Base-by-base conservation (phyloP, 1,140 invertebrate genomes). In the Carcinoscorpius rotundicauda region DNA sequence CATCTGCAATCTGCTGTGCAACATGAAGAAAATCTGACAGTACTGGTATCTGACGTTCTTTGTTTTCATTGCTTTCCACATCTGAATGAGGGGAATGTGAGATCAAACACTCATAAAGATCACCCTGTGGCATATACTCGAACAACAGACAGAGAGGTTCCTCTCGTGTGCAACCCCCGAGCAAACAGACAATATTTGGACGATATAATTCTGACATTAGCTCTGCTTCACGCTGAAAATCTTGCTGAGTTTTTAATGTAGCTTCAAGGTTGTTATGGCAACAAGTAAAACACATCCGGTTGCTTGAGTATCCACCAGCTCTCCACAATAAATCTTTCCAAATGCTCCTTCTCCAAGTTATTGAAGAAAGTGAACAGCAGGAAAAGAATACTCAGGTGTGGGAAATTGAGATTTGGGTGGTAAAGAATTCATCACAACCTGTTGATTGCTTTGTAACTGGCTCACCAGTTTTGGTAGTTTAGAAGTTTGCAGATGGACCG, bases 281-380 rank as follows among this genome's bases (percentile, higher is more conserved):
- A 97, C 93, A 73, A 86, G 87, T 53, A 64, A 65, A n/a, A n/a
- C n/a, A 49, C 56, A 62, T 6, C 65, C 63, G 55, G 64, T 66
- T 8, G 65, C 68, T 51, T 65, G 66, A 58, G 66, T 49, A 10
- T 61, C 64, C 8, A 67, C 6, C 62, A 87, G 83, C 5, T 82
- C 73, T 1, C 93, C 95, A 80, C 94, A 94, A 73, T 91, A 95
- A 0, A 93, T 90, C 81, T 94, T 91, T 81, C 93, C 94, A 80
- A 97, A 98, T 60, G 92, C 91, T 52, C 94, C 94, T 81, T 97
- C 93, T 56, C 94, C 94, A 4, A 98, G 78, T 77, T 97, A 94
- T 76, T 97, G 90, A 52, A 94, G 80, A 73, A 97, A 95, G 66
- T 87, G 81, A 0, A 97, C 87, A 74, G 90, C 87, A 60, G 82